Evolutionary conservation across 2,888 invertebrate species (phyloP).

Genomic region (Agriotes lineatus): DNA sequence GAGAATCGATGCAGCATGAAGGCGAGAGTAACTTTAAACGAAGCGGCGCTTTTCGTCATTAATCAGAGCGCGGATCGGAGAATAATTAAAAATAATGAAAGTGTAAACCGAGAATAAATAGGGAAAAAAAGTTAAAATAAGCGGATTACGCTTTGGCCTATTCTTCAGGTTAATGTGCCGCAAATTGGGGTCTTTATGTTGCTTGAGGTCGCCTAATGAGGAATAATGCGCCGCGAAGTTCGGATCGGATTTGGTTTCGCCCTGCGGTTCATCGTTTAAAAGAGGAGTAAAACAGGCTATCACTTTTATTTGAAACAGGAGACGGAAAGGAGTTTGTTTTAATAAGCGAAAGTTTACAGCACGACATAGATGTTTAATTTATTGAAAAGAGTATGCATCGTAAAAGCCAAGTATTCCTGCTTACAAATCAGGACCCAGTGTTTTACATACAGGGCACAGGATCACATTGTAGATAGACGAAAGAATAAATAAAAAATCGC

Average conservation of each 20-base stretch:
- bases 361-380: too few species aligned
- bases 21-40: slow-evolving; percentile 5
- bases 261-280: too few species aligned
- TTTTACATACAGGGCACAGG: too few species aligned
- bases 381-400: too few species aligned
- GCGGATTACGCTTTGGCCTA: slow-evolving; percentile 15
- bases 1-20: background rate
- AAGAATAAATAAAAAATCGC: too few species aligned
- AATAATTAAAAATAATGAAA: slow-evolving; percentile 31
- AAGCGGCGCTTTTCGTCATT: slow-evolving; percentile 12
- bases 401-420: too few species aligned
- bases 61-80: slow-evolving; percentile 12
- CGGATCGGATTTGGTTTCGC: background rate
- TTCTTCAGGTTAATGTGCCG: slow-evolving; percentile 15
- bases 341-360: too few species aligned
- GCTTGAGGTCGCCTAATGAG: background rate
- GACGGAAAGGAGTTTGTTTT: too few species aligned
- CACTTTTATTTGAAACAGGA: too few species aligned
- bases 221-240: background rate
- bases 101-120: slow-evolving; percentile 22
- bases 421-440: too few species aligned
- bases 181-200: slow-evolving; percentile 14
- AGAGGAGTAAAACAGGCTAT: too few species aligned
- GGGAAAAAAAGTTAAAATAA: slow-evolving; percentile 26
- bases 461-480: too few species aligned